Evolutionary conservation across 1,140 invertebrate genomes (phyloP), one percentile per base, ranked within the genome.

Genomic region (Cryptotermes secundus): DNA sequence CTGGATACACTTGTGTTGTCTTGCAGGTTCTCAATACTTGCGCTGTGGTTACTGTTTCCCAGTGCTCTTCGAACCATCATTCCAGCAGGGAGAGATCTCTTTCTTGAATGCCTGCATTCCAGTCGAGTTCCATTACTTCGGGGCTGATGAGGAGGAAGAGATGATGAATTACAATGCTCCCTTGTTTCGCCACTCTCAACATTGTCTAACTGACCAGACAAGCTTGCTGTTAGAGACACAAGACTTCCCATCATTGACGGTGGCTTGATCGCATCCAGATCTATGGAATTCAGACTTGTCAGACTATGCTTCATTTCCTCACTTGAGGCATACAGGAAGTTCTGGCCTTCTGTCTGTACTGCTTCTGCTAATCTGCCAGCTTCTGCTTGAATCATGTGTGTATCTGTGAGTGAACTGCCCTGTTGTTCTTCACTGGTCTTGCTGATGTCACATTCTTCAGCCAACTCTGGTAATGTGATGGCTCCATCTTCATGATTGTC

Each of bases 241-340:
- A 93, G 86, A 87, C 84, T 87, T 34, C 87, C 88, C 88, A 90
- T 90, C 79, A 94, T 92, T 1, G 96, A 96, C 0, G 96, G 96
- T 1, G 96, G 96, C 86, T 94, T 94, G 3, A 96, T 92, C 81
- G 93, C 92, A 81, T 97, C 96, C 53, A 97, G 88, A 88, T 96
- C 95, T 24, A 95, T 87, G 35, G 89, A 90, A 1, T 89, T 88
- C 82, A 90, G 87, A 87, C 80, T 88, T 84, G 87, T 90, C 31
- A 90, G 92, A 87, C 92, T 95, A 86, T 91, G 91, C 9, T 93
- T 92, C 91, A 93, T 90, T 89, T 94, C 91, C 89, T 87, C 87
- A 45, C 86, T 85, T 31, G 59, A 72, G 4, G 1, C 3, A 31
- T 72, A 72, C 2, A 42, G 81, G 49, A 88, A 84, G 19, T 86